Evolutionary conservation across 2,888 invertebrate species (phyloP).

Genomic region (Endomychus coccineus): DNA sequence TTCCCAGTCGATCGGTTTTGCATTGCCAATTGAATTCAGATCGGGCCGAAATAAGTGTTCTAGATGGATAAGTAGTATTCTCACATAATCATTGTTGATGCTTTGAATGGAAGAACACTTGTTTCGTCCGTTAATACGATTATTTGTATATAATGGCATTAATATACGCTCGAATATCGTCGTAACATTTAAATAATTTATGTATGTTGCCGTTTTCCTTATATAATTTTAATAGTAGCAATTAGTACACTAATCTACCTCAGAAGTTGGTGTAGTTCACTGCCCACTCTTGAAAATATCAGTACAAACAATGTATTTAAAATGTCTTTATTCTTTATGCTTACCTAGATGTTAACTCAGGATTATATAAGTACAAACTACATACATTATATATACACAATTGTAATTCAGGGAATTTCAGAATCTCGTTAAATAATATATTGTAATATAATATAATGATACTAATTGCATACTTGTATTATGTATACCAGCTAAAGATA

Average conservation of each 20-base stretch:
- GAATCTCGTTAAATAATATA: conserved; percentile 29
- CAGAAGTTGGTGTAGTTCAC: conserved; percentile 27
- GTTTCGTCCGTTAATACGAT: conserved; percentile 8
- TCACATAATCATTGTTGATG: no score
- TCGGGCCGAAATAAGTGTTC: no score
- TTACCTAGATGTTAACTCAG: conserved; percentile 35
- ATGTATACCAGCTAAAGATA: conserved; percentile 12
- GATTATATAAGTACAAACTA: conserved; percentile 28
- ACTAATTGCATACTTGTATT: conserved; percentile 11
- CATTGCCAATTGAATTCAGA: no score
- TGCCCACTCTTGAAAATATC: conserved; percentile 24
- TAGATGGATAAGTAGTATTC: no score
- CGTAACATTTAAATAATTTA: conserved; percentile 29
- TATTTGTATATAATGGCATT: conserved; percentile 31
- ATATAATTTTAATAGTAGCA: conserved; percentile 29
- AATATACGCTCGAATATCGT: conserved; percentile 29
- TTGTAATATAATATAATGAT: conserved; percentile 15
- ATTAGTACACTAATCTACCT: conserved; percentile 35
- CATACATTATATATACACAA: conserved; percentile 19
- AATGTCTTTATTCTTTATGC: conserved; percentile 28
- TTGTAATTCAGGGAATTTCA: conserved; percentile 28
- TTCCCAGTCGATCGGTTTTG: no score
- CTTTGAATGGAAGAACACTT: conserved; percentile 13
- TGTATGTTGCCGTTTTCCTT: conserved; percentile 31
- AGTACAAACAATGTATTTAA: conserved; percentile 33